Percentiles rank a stretch among this genome's conserved stretches.
These are phyloP conservation scores for Poecilia wingei DNA, from an alignment of 2,797 vertebrate species.

Conservation along the genomic window DNA sequence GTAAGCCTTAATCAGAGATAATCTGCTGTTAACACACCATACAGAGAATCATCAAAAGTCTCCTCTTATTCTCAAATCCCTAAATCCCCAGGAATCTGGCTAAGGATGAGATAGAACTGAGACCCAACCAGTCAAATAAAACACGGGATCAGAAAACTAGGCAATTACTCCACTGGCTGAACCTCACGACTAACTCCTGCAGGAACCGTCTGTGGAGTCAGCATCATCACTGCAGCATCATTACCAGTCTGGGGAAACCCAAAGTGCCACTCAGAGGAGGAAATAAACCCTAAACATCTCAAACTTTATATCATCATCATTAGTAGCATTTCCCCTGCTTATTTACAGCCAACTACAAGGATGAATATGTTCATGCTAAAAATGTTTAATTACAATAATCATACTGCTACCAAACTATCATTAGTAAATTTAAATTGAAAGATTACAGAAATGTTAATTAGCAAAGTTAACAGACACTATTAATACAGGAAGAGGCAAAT, in stretches of 20 bases:
- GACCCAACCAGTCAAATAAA: constrained; percentile 75
- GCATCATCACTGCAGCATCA: constrained; percentile 45
- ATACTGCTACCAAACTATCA: not conserved
- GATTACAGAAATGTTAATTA: not conserved
- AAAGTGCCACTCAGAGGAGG: constrained; percentile 28
- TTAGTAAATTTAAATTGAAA: not conserved
- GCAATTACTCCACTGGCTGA: constrained; percentile 74
- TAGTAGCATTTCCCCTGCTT: not conserved
- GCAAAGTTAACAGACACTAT: not conserved
- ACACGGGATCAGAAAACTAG: constrained; percentile 71
- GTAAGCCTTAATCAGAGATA: constrained; percentile 83
- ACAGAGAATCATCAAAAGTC: constrained; percentile 77
- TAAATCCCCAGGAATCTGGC: constrained; percentile 77
- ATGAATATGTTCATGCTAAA: not conserved
- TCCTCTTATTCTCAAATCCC: constrained; percentile 75
- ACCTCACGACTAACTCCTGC: constrained; percentile 53
- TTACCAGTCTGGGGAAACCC: constrained; percentile 33
- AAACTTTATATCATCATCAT: not conserved
- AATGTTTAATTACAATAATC: not conserved
- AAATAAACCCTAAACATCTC: constrained; percentile 10
- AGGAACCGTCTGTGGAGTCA: constrained; percentile 49
- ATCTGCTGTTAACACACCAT: constrained; percentile 83
- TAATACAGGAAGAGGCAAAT: no score
- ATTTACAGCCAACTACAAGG: not conserved
- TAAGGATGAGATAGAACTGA: constrained; percentile 76